Conservation (phyloP, 2,797 vertebrate genomes). For the Alfaro cultratus region DNA sequence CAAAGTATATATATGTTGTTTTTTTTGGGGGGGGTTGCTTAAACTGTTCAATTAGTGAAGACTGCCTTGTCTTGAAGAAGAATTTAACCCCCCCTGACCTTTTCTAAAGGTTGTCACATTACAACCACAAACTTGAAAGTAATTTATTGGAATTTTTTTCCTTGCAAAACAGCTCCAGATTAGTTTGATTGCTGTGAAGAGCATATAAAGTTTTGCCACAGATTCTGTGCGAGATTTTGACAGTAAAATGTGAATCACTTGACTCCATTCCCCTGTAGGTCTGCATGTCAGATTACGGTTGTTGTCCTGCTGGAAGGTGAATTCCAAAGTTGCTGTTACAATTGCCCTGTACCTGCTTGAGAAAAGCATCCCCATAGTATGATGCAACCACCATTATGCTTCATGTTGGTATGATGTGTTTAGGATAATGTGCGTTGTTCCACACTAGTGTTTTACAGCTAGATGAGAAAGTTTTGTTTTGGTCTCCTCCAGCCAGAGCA, state of each 20-base stretch:
- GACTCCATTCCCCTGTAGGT: not conserved
- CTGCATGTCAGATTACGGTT: not conserved
- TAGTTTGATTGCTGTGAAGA: not conserved
- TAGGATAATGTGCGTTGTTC: not conserved
- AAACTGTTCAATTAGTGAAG: not conserved
- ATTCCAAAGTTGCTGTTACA: not conserved
- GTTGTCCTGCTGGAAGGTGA: not conserved
- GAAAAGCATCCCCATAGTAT: not conserved
- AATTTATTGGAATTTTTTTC: not conserved
- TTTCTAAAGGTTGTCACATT: not conserved
- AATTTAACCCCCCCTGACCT: not conserved
- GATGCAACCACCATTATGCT: not conserved
- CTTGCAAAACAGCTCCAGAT: not conserved
- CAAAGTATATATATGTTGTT: slow-evolving; percentile 25
- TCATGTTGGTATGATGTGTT: not conserved
- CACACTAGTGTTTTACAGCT: not conserved
- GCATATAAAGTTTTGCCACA: not conserved
- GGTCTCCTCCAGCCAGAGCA: not conserved
- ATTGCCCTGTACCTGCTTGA: not conserved
- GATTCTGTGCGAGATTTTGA: not conserved
- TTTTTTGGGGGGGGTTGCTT: not conserved
- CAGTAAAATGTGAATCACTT: not conserved
- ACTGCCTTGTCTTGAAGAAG: not conserved
- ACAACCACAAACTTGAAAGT: not conserved
- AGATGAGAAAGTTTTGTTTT: not conserved